Conservation (phyloP, 2,113 vertebrate genomes). For the Oryzias curvinotus region DNA sequence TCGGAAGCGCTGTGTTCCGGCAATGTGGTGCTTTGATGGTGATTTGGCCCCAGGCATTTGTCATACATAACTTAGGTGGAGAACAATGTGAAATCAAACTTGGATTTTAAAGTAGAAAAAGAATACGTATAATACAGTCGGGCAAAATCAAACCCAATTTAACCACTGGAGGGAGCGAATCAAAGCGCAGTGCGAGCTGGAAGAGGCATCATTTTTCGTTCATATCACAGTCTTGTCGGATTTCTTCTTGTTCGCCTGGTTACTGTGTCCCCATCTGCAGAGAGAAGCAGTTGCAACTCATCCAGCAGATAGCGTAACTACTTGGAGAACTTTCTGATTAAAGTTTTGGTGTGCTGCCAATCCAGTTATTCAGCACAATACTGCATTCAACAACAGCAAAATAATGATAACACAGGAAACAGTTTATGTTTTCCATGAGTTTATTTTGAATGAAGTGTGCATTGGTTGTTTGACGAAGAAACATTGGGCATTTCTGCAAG, state of each 20-base stretch:
- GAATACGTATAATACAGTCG: conserved; percentile 76
- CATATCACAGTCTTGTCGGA: conserved; percentile 81
- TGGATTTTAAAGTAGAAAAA: conserved; percentile 74
- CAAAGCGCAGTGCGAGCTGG: conserved; percentile 81
- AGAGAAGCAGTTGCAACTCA: conserved; percentile 40
- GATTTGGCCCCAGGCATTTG: conserved; percentile 82
- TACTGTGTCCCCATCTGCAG: conserved; percentile 74
- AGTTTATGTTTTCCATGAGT: conserved; percentile 12
- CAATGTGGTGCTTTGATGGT: conserved; percentile 82
- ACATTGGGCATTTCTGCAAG: neutral
- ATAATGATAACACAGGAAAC: conserved; percentile 27
- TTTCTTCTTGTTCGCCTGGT: conserved; percentile 76
- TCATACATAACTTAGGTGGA: conserved; percentile 86
- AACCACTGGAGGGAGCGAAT: conserved; percentile 85
- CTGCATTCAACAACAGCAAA: conserved; percentile 24
- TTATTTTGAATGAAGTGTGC: neutral
- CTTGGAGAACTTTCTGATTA: conserved; percentile 37
- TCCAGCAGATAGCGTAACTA: conserved; percentile 22
- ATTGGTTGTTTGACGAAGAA: conserved; percentile 11
- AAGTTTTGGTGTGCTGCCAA: conserved; percentile 13
- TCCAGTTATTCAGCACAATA: neutral
- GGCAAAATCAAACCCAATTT: conserved; percentile 82
- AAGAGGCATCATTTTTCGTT: conserved; percentile 67
- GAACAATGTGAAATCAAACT: conserved; percentile 85
- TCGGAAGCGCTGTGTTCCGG: conserved; percentile 80